phyloP scores from a whole-genome alignment of 2,797 vertebrate genomes.

The Monodelphis domestica region DNA sequence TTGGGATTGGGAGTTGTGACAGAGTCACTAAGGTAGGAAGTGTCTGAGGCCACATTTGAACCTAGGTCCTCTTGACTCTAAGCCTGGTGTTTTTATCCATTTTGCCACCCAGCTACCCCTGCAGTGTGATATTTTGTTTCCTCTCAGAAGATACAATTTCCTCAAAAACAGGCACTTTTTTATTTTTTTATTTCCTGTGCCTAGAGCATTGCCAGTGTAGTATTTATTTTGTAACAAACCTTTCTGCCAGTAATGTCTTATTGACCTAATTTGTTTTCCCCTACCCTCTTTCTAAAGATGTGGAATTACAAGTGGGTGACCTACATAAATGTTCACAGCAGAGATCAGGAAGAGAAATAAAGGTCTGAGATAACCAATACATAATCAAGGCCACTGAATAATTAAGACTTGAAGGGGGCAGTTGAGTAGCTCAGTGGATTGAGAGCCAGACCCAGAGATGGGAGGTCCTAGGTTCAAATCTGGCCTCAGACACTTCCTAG shows the following conservation, averaged over 20 bases:
- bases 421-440: no score
- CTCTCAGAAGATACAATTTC: neutral
- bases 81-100: no score
- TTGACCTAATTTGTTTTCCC: neutral
- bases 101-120: no score
- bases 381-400: neutral
- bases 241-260: neutral
- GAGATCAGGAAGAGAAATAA: neutral
- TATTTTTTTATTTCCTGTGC: neutral
- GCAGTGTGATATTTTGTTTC: neutral
- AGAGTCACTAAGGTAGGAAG: no score
- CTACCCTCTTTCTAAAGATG: neutral
- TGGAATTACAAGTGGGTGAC: neutral
- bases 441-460: no score
- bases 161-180: neutral
- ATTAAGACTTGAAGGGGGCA: accelerated
- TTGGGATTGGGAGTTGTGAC: no score
- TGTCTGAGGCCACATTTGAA: no score
- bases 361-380: neutral
- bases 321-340: neutral
- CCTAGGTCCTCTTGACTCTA: no score
- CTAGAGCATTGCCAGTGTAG: no score
- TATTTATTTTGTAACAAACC: no score
- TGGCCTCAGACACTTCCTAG: no score
- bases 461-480: no score